Evolutionary conservation across 2,113 vertebrate species (phyloP).

Genomic region (Ciconia stormi): DNA sequence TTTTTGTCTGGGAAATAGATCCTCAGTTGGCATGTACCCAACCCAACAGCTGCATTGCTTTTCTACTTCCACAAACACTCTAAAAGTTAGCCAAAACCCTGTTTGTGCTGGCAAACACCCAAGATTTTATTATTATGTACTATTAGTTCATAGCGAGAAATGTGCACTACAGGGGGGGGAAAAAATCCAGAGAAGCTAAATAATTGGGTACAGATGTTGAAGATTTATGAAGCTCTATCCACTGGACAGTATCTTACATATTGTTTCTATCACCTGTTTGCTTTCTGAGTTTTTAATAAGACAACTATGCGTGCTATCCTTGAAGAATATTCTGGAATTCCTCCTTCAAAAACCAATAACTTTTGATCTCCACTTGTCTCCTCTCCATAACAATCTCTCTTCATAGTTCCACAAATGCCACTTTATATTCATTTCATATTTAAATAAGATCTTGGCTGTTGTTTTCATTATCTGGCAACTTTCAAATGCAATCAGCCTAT

Average conservation of each 20-base stretch:
- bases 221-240: slow-evolving; percentile 31
- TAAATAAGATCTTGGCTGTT: slow-evolving; percentile 20
- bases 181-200: not conserved
- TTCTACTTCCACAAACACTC: slow-evolving; percentile 69
- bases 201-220: slow-evolving; percentile 73
- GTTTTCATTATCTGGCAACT: slow-evolving; percentile 16
- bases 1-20: slow-evolving; percentile 54
- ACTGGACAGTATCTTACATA: slow-evolving; percentile 36
- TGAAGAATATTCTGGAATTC: slow-evolving; percentile 39
- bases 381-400: not conserved
- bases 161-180: not conserved
- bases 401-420: not conserved
- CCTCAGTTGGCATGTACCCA: slow-evolving; percentile 21
- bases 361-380: slow-evolving; percentile 24
- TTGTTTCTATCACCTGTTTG: slow-evolving; percentile 65
- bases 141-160: slow-evolving; percentile 74
- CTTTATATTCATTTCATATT: slow-evolving; percentile 20
- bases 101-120: slow-evolving; percentile 66
- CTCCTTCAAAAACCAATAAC: slow-evolving; percentile 1
- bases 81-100: slow-evolving; percentile 64
- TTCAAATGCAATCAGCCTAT: not conserved
- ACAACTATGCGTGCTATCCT: slow-evolving; percentile 51
- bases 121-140: slow-evolving; percentile 70
- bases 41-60: slow-evolving; percentile 71
- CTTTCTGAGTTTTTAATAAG: slow-evolving; percentile 59